Percentiles rank a stretch among this genome's conserved stretches.
Conservation (phyloP, 2,888 invertebrate genomes). For the Augiades crinisus region DNA sequence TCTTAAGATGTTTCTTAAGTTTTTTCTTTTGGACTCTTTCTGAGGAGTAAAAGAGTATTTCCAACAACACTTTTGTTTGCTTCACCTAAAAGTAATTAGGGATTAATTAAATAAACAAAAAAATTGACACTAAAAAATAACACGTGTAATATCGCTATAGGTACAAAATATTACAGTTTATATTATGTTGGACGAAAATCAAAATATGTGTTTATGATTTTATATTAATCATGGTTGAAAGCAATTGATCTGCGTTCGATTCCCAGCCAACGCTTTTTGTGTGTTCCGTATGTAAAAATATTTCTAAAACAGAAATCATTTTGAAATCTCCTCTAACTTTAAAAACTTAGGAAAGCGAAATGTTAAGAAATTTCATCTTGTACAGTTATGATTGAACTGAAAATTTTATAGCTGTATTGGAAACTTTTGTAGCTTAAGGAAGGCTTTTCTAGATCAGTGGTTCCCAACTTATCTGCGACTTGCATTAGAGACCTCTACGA, state of each 20-base stretch:
- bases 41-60: no score
- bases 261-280: conserved; percentile 81
- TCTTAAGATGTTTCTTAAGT: no score
- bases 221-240: conserved; percentile 83
- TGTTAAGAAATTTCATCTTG: neutral
- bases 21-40: no score
- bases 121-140: no score
- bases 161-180: no score
- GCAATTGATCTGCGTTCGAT: conserved; percentile 83
- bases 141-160: no score
- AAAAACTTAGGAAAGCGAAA: conserved; percentile 41
- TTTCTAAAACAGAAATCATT: neutral
- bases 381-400: conserved; percentile 1
- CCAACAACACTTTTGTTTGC: no score
- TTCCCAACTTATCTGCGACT: no score
- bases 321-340: neutral
- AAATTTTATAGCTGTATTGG: conserved; percentile 5
- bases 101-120: no score
- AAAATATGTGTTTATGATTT: conserved; percentile 74
- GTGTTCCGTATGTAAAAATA: neutral
- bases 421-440: conserved; percentile 4
- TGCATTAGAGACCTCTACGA: no score
- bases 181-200: no score
- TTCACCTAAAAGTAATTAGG: no score
- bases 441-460: neutral